A percentile compares a stretch with the other conserved stretches of the same genome.
Evolutionary conservation across 2,113 vertebrate genomes (phyloP).

Genomic region (Casuarius casuarius): DNA sequence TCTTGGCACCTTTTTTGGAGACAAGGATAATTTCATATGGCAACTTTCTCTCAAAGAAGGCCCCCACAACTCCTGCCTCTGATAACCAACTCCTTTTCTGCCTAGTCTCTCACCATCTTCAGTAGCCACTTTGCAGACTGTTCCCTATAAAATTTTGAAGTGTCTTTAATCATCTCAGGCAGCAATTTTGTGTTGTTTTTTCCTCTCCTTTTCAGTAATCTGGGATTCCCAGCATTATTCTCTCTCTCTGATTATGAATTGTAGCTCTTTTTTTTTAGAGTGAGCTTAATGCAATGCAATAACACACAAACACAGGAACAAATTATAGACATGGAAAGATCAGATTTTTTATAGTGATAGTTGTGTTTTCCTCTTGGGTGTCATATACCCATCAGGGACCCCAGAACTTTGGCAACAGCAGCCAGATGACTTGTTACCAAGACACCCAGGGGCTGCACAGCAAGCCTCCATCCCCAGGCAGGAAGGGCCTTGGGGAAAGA

Average conservation of each 20-base stretch:
- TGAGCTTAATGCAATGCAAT: slow-evolving; percentile 52
- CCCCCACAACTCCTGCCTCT: not conserved
- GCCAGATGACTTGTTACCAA: not conserved
- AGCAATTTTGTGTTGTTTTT: slow-evolving; percentile 25
- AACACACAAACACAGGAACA: slow-evolving; percentile 31
- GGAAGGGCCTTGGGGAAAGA: not conserved
- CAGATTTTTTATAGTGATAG: slow-evolving; percentile 14
- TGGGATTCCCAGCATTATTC: slow-evolving; percentile 40
- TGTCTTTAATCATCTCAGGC: slow-evolving; percentile 49
- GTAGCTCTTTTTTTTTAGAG: slow-evolving; percentile 35
- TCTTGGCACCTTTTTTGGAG: not conserved
- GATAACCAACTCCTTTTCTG: slow-evolving; percentile 2
- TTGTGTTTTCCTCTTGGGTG: slow-evolving; percentile 48
- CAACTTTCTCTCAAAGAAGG: not conserved
- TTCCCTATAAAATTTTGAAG: slow-evolving; percentile 47
- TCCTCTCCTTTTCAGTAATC: slow-evolving; percentile 34
- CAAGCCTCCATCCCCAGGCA: not conserved
- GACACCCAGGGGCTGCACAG: not conserved
- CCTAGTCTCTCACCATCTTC: slow-evolving; percentile 1
- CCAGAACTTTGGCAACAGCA: not conserved
- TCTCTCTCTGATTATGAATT: slow-evolving; percentile 34
- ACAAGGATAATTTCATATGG: not conserved
- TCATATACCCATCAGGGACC: not conserved
- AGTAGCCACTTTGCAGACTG: slow-evolving; percentile 28
- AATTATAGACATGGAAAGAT: slow-evolving; percentile 45